Conservation (phyloP, 2,888 invertebrate species). For the Myopa testacea region DNA sequence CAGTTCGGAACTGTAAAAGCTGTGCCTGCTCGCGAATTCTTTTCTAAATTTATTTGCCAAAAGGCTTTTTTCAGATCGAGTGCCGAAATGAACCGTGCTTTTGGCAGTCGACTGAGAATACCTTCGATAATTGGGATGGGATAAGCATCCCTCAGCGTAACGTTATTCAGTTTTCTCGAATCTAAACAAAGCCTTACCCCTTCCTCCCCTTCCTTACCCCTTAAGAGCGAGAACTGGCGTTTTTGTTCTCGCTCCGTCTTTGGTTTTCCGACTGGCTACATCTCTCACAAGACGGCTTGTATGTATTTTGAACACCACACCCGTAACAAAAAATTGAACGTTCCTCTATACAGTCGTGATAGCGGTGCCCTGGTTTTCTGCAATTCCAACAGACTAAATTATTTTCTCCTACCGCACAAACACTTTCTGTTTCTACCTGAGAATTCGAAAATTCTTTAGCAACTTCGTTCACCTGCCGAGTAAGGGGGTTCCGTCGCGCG, state of each 20-base stretch:
- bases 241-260: neutral
- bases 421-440: neutral
- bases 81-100: conserved; percentile 7
- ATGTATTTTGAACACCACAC: no score
- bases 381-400: neutral
- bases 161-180: neutral
- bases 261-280: no score
- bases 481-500: no score
- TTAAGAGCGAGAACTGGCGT: neutral
- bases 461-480: neutral
- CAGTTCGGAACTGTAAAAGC: conserved; percentile 21
- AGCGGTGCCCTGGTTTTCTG: no score
- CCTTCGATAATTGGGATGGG: neutral
- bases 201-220: no score
- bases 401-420: neutral
- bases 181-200: neutral
- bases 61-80: conserved; percentile 28
- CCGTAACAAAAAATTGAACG: no score
- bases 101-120: conserved; percentile 7
- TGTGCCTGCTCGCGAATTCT: neutral
- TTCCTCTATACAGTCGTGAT: no score
- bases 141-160: neutral
- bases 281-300: no score
- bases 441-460: neutral
- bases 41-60: conserved; percentile 30